Percentiles rank a stretch among this genome's conserved stretches.
phyloP scores from a whole-genome alignment of 2,113 vertebrate species.

The Paramormyrops kingsleyae region DNA sequence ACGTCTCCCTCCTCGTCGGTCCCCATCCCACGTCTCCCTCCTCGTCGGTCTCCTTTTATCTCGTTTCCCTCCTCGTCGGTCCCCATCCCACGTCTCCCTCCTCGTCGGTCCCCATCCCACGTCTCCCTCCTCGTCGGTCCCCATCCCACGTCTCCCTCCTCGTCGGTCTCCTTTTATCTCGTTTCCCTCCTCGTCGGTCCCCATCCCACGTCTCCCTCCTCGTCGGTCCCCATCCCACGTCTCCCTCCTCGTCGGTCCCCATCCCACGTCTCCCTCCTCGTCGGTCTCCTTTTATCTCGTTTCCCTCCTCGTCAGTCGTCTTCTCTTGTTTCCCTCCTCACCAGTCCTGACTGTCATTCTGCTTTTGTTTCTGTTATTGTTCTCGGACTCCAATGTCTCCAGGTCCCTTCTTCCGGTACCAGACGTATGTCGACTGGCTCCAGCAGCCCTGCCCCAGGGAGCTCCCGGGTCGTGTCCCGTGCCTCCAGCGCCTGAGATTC shows the following conservation, averaged over 20 bases:
- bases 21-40: too few relatives aligned
- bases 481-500: slow-evolving; percentile 64
- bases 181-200: neutral
- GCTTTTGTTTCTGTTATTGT: neutral
- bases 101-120: neutral
- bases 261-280: neutral
- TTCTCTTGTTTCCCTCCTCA: neutral
- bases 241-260: neutral
- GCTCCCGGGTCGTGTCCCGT: slow-evolving; percentile 66
- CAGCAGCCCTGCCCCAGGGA: slow-evolving; percentile 59
- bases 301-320: neutral
- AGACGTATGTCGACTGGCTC: slow-evolving; percentile 78
- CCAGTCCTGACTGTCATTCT: neutral
- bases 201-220: too few relatives aligned
- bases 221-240: too few relatives aligned
- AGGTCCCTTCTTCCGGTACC: slow-evolving; percentile 85
- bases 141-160: neutral
- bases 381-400: neutral
- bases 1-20: neutral
- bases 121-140: neutral
- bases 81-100: too few relatives aligned
- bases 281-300: neutral
- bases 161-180: neutral
- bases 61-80: neutral
- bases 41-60: too few relatives aligned